phyloP scores from a whole-genome alignment of 1,140 invertebrate genomes.

The Manduca sexta region DNA sequence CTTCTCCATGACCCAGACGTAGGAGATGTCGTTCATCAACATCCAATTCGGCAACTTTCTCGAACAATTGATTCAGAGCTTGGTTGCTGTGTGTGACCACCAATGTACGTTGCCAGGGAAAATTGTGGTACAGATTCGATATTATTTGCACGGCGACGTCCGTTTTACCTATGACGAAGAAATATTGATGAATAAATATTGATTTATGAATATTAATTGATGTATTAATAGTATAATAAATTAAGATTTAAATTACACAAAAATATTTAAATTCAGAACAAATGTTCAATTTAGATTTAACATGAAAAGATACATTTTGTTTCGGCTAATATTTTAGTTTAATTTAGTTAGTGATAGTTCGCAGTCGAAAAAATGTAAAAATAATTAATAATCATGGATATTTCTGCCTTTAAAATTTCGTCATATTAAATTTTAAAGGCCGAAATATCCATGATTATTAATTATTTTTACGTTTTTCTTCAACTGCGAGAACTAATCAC shows the following conservation, averaged over 20 bases:
- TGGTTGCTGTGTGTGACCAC: slow-evolving; percentile 99
- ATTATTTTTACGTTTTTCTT: too few species aligned
- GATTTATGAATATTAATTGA: background rate
- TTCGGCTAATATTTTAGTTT: too few species aligned
- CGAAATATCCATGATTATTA: too few species aligned
- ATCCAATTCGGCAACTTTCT: slow-evolving; percentile 98
- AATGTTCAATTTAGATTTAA: too few species aligned
- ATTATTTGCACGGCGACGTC: slow-evolving; percentile 99
- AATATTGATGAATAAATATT: background rate
- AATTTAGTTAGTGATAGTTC: too few species aligned
- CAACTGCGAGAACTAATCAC: too few species aligned
- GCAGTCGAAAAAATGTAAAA: too few species aligned
- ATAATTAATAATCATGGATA: too few species aligned
- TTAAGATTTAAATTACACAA: background rate
- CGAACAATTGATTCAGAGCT: slow-evolving; percentile 99
- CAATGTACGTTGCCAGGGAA: slow-evolving; percentile 97
- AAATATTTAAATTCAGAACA: too few species aligned
- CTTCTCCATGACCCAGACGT: slow-evolving; percentile 99
- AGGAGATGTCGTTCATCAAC: slow-evolving; percentile 98
- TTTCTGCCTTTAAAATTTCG: too few species aligned
- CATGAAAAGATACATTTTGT: too few species aligned
- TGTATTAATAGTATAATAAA: background rate
- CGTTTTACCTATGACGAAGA: slow-evolving; percentile 93
- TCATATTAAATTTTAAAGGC: too few species aligned
- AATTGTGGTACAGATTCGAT: slow-evolving; percentile 99